A percentile compares a stretch with the other conserved stretches of the same genome.
Evolutionary conservation across 2,888 invertebrate genomes (phyloP).

Genomic region (Aquatica leii): DNA sequence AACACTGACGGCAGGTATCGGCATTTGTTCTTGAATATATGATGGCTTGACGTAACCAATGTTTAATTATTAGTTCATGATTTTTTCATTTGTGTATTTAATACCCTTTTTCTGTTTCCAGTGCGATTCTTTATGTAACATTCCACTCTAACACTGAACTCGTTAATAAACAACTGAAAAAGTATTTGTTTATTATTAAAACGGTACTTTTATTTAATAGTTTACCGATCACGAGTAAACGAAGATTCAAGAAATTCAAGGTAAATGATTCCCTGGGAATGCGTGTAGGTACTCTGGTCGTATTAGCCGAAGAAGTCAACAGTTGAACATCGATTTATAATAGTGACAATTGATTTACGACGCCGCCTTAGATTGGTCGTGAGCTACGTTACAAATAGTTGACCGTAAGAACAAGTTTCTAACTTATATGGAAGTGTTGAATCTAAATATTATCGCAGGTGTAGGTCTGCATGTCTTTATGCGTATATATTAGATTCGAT

Average conservation of each 20-base stretch:
- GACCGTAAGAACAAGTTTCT: conserved; percentile 52
- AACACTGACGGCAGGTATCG: no score
- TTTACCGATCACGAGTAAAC: conserved; percentile 11
- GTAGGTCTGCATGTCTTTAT: conserved; percentile 29
- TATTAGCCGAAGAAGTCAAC: conserved; percentile 59
- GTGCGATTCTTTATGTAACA: no score
- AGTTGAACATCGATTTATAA: conserved; percentile 62
- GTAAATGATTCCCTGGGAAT: conserved; percentile 60
- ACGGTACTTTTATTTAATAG: conserved; percentile 9
- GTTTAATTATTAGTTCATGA: no score
- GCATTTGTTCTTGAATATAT: no score
- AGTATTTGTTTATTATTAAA: conserved; percentile 5
- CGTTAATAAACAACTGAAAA: no score
- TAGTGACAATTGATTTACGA: conserved; percentile 62
- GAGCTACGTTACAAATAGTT: conserved; percentile 53
- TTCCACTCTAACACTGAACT: no score
- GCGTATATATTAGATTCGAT: conserved; percentile 15
- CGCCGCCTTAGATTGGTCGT: conserved; percentile 56
- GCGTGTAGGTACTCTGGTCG: conserved; percentile 60
- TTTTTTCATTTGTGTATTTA: no score
- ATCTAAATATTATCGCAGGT: conserved; percentile 36
- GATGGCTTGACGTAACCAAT: no score
- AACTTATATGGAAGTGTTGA: conserved; percentile 35
- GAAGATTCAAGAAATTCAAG: conserved; percentile 45
- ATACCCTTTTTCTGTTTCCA: no score